Percentiles rank a stretch among this genome's conserved stretches.
Conservation (phyloP, 1,140 invertebrate species). For the Galendromus occidentalis region DNA sequence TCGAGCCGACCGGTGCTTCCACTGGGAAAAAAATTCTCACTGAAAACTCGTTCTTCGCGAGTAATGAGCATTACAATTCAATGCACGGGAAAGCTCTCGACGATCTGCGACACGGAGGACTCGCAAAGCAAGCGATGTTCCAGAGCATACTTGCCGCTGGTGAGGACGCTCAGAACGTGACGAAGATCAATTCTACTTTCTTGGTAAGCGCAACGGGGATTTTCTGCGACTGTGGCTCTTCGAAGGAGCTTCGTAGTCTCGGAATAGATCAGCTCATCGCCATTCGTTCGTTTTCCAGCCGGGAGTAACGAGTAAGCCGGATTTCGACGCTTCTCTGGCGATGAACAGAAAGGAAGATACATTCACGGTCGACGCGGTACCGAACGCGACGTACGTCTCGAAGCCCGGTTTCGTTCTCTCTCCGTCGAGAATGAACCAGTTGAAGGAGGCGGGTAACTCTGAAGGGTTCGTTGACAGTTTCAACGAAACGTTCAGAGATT, state of each 20-base stretch:
- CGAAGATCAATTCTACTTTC: neutral
- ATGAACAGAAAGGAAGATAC: neutral
- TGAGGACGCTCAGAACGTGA: neutral
- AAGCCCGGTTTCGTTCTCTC: neutral
- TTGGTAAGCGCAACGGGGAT: neutral
- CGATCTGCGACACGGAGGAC: neutral
- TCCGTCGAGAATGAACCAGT: neutral
- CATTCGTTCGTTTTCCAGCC: slow-evolving; percentile 1
- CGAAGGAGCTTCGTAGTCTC: neutral
- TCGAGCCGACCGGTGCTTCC: neutral
- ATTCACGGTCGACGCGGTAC: neutral
- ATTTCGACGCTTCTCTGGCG: slow-evolving; percentile 1
- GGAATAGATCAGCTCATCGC: too few species aligned
- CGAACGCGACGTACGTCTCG: neutral
- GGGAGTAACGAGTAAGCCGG: neutral
- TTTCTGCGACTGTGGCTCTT: neutral
- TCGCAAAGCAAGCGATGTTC: neutral
- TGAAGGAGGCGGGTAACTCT: neutral
- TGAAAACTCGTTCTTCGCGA: neutral
- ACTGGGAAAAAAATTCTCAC: neutral
- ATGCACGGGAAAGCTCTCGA: neutral
- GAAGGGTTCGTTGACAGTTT: neutral
- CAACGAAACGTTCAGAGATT: slow-evolving; percentile 1
- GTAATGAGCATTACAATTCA: neutral
- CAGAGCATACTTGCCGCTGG: neutral